Evolutionary conservation across 2,113 vertebrate genomes (phyloP), one percentile per base, ranked within the genome.

Genomic region (Heterotis niloticus): DNA sequence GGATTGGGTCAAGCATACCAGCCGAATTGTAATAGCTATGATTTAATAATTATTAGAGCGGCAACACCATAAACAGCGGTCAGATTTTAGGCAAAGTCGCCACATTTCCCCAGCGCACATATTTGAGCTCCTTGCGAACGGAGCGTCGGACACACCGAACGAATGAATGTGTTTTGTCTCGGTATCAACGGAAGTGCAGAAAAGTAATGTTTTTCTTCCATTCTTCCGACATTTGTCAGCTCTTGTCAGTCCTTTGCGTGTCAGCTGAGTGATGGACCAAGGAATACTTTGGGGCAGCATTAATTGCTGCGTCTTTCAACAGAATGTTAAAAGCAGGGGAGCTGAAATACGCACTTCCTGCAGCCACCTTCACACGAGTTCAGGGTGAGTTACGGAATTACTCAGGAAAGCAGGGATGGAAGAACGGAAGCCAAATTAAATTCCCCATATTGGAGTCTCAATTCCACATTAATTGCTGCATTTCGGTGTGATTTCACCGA

Each of bases 1-100:
- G 29, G 81, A 85, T 87, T 71, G n/a, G n/a, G n/a, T n/a, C n/a
- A n/a, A n/a, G n/a, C n/a, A n/a, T n/a, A n/a, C n/a, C n/a, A n/a
- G n/a, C n/a, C n/a, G n/a, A n/a, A n/a, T n/a, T n/a, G n/a, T n/a
- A n/a, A n/a, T n/a, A n/a, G n/a, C n/a, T n/a, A n/a, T n/a, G 34
- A 78, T 88, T 87, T 91, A 83, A 90, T 85, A 89, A 20, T 18
- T 28, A 68, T 52, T 79, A 81, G 68, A 84, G 79, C 80, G 79
- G 79, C 67, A 85, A 83, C 77, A 83, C 88, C 88, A 90, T 90
- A 88, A 77, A 89, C 81, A 89, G 81, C 65, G 81, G 77, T 78
- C 57, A 75, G 78, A 73, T 7, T 7, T 44, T 2, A 44, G 83
- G 57, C 54, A 44, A 74, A 51, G 54, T 17, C 54, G 28, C 9